These are phyloP conservation scores for Eupeodes luniger DNA, from an alignment of 2,888 invertebrate genomes.

Conservation along the genomic window DNA sequence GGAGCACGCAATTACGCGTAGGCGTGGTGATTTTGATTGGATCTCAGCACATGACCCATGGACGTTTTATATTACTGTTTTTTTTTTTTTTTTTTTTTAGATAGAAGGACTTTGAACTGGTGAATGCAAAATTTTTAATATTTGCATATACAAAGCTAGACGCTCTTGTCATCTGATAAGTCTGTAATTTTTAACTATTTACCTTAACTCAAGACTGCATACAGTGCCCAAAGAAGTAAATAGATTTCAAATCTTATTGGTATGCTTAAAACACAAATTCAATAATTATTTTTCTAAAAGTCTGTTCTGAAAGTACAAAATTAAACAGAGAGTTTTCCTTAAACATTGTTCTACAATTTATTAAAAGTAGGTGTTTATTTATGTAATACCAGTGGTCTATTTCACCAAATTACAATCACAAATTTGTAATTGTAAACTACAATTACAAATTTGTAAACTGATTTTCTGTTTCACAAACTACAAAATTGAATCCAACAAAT, in stretches of 20 bases:
- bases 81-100: neutral
- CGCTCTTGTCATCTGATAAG: neutral
- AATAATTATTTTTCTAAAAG: neutral
- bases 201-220: conserved; percentile 14
- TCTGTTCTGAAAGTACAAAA: no score
- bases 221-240: neutral
- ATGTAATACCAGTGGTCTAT: no score
- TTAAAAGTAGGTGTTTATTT: no score
- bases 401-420: no score
- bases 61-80: neutral
- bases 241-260: neutral
- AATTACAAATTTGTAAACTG: no score
- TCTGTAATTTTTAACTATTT: neutral
- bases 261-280: neutral
- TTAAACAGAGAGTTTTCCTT: no score
- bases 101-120: conserved; percentile 4
- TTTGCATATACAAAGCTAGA: neutral
- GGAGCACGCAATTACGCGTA: conserved; percentile 50
- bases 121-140: neutral
- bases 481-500: no score
- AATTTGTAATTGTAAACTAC: no score
- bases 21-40: conserved; percentile 43
- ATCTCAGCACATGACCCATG: neutral
- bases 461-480: no score
- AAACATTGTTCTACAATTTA: no score